Evolutionary conservation across 64 coral and sea anemone species (phyloP).

Genomic region (Porites australiensis): DNA sequence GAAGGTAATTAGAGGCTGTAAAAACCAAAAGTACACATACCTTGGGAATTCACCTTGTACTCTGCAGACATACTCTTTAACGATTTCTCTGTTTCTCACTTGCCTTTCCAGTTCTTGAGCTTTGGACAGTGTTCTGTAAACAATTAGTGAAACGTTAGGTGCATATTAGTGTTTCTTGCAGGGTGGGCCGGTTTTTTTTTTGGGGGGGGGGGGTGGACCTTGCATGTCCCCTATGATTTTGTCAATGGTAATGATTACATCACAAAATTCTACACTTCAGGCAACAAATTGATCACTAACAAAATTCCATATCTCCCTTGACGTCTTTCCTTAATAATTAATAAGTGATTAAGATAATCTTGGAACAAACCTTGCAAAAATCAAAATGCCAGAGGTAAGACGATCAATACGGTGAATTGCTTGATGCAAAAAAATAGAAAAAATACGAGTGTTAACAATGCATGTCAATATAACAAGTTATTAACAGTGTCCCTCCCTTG

Average conservation of each 20-base stretch:
- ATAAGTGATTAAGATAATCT: background rate
- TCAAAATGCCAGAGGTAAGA: slow-evolving; percentile 97
- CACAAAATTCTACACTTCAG: too few species aligned
- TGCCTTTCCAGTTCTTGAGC: slow-evolving; percentile 91
- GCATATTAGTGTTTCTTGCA: too few species aligned
- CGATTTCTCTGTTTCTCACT: slow-evolving; percentile 81
- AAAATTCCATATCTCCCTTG: too few species aligned
- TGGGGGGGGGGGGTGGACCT: too few species aligned
- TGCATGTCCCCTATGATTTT: too few species aligned
- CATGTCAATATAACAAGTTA: background rate
- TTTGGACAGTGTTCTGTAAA: slow-evolving; percentile 80
- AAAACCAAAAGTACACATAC: slow-evolving; percentile 33
- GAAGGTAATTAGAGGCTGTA: background rate
- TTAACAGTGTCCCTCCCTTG: too few species aligned
- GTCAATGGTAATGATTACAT: too few species aligned
- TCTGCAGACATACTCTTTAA: slow-evolving; percentile 95
- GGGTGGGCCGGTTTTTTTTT: too few species aligned
- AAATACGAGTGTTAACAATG: too few species aligned
- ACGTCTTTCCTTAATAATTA: too few species aligned
- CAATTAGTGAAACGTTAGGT: background rate
- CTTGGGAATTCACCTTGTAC: slow-evolving; percentile 95
- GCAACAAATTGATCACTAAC: too few species aligned
- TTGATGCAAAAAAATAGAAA: slow-evolving; percentile 19
- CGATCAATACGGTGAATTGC: slow-evolving; percentile 98
- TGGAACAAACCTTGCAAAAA: slow-evolving; percentile 92